These are phyloP conservation scores for Catocala nupta DNA, from an alignment of 2,888 invertebrate species.

Conservation along the genomic window DNA sequence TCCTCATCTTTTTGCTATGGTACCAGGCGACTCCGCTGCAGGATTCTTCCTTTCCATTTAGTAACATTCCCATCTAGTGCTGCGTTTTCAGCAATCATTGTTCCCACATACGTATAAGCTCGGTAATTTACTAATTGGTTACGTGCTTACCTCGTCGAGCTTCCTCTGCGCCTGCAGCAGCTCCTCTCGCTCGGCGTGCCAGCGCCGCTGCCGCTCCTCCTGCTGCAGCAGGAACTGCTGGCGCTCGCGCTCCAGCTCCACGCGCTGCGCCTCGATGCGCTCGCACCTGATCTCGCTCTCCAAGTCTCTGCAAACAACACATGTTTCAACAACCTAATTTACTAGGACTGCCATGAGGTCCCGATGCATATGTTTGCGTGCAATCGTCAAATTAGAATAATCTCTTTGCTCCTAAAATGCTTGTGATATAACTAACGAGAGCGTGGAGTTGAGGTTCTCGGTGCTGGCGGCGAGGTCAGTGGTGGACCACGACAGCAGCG, in stretches of 20 bases:
- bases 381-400: too few species aligned
- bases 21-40: too few species aligned
- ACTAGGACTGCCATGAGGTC: too few species aligned
- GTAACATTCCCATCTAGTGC: too few species aligned
- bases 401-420: too few species aligned
- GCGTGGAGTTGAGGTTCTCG: slow-evolving; percentile 88
- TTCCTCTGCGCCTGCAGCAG: slow-evolving; percentile 91
- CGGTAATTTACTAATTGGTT: too few species aligned
- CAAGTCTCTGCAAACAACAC: slow-evolving; percentile 64
- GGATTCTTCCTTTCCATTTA: too few species aligned
- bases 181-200: slow-evolving; percentile 87
- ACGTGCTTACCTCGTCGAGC: slow-evolving; percentile 86
- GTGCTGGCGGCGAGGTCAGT: slow-evolving; percentile 92
- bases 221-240: slow-evolving; percentile 88
- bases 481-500: slow-evolving; percentile 93
- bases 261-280: slow-evolving; percentile 89
- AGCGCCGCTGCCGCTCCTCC: slow-evolving; percentile 79
- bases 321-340: too few species aligned
- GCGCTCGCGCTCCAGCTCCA: slow-evolving; percentile 87
- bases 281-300: slow-evolving; percentile 86
- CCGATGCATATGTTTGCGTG: too few species aligned
- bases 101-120: too few species aligned
- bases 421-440: slow-evolving; percentile 66
- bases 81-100: too few species aligned
- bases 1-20: too few species aligned